Conservation (phyloP, 2,797 vertebrate species). For the Cyclura pinguis region DNA sequence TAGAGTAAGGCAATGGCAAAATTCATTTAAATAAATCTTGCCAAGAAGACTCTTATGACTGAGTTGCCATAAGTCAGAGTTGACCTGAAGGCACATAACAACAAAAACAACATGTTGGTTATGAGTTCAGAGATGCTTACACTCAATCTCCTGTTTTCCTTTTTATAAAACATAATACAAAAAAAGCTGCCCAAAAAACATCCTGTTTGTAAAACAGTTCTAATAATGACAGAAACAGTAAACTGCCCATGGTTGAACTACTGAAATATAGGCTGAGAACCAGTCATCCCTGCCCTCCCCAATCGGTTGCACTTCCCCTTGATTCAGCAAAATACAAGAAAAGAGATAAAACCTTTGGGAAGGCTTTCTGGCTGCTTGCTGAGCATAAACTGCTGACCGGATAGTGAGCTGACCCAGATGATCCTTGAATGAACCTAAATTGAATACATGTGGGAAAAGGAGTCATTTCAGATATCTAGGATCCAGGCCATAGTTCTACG, state of each 20-base stretch:
- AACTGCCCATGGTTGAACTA: background rate
- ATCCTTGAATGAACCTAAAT: background rate
- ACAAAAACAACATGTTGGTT: background rate
- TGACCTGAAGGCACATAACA: no score
- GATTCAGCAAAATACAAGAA: background rate
- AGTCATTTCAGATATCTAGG: background rate
- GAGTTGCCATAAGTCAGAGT: no score
- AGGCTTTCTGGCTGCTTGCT: background rate
- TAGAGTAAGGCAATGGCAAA: no score
- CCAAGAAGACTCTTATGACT: no score
- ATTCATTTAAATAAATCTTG: no score
- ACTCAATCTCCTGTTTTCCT: background rate
- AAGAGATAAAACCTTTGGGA: no score
- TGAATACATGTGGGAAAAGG: background rate
- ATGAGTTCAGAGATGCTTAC: background rate
- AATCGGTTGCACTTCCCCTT: background rate
- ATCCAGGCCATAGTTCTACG: background rate
- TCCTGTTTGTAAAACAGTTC: background rate
- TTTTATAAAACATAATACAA: background rate
- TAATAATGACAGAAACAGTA: background rate
- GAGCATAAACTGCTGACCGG: background rate
- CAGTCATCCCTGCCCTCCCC: background rate
- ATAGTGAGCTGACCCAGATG: background rate
- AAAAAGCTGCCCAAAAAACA: background rate
- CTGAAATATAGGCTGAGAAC: background rate